Percentiles rank a stretch among this genome's conserved stretches.
Conservation (phyloP, 2,797 vertebrate genomes). For the Peromyscus attwateri region DNA sequence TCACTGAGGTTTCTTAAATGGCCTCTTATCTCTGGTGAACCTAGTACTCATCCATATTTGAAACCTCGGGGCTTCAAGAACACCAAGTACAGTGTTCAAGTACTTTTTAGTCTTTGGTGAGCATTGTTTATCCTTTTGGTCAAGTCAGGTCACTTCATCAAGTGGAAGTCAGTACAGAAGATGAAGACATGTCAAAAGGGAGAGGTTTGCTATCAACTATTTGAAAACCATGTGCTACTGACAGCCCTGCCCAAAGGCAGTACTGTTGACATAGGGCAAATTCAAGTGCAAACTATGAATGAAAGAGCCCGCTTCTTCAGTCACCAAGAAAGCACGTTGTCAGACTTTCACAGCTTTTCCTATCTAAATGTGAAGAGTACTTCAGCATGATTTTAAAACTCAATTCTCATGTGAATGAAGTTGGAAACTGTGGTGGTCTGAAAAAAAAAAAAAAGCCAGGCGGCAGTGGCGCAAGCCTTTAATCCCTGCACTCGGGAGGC, state of each 20-base stretch:
- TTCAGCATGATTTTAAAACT: not conserved
- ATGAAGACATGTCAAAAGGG: not conserved
- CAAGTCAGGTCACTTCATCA: not conserved
- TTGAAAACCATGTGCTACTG: not conserved
- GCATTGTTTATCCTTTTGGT: not conserved
- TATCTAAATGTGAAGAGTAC: not conserved
- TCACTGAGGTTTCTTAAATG: not conserved
- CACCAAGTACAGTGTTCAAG: not conserved
- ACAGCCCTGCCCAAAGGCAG: not conserved
- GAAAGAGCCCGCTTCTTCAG: not conserved
- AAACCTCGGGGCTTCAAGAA: not conserved
- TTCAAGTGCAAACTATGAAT: not conserved
- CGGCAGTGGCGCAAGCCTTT: too few species aligned
- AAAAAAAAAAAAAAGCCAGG: not conserved
- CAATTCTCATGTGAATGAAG: not conserved
- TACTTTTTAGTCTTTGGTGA: not conserved
- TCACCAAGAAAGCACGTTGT: not conserved
- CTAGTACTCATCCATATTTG: not conserved
- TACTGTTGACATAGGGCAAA: not conserved
- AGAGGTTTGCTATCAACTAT: not conserved
- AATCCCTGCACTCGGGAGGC: too few species aligned
- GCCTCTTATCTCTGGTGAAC: not conserved
- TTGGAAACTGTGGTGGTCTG: not conserved
- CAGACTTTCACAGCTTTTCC: slow-evolving; percentile 17
- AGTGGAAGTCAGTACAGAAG: not conserved